These are phyloP conservation scores for Myiotriccus ornatus DNA, from an alignment of 2,797 vertebrate genomes.

Conservation along the genomic window DNA sequence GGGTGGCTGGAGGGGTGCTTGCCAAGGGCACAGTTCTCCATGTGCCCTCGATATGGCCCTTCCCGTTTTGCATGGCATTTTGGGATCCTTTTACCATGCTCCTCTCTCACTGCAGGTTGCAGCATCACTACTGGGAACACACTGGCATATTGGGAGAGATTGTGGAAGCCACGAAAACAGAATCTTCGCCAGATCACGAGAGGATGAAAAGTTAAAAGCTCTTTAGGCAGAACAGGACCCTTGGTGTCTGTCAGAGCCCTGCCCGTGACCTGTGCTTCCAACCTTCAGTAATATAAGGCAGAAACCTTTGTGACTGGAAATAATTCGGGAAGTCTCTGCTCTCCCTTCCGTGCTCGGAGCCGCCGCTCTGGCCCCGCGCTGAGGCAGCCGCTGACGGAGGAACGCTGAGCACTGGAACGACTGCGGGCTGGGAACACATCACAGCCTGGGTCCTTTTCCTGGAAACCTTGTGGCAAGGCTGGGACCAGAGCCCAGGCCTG, in stretches of 20 bases:
- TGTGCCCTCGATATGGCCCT: neutral
- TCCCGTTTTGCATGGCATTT: neutral
- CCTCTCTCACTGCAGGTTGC: conserved; percentile 35
- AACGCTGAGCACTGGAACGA: neutral
- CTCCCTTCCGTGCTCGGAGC: neutral
- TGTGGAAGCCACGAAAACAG: neutral
- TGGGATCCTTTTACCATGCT: neutral
- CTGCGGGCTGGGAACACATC: neutral
- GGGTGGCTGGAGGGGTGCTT: neutral
- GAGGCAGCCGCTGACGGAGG: neutral
- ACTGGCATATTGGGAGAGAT: neutral
- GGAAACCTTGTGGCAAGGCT: conserved; percentile 35
- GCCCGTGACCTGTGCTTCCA: neutral
- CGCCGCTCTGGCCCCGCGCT: fast-evolving
- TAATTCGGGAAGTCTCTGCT: neutral
- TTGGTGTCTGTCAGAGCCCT: neutral
- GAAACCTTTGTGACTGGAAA: neutral
- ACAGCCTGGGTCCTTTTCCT: neutral
- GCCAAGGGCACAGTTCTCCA: neutral
- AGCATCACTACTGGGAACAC: neutral
- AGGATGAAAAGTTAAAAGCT: neutral
- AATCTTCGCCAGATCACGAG: neutral
- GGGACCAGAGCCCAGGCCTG: neutral
- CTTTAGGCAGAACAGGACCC: fast-evolving
- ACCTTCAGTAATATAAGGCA: neutral